A percentile compares a stretch with the other conserved stretches of the same genome.
phyloP scores from a whole-genome alignment of 2,113 vertebrate genomes.

The Motacilla tschutschensis region DNA sequence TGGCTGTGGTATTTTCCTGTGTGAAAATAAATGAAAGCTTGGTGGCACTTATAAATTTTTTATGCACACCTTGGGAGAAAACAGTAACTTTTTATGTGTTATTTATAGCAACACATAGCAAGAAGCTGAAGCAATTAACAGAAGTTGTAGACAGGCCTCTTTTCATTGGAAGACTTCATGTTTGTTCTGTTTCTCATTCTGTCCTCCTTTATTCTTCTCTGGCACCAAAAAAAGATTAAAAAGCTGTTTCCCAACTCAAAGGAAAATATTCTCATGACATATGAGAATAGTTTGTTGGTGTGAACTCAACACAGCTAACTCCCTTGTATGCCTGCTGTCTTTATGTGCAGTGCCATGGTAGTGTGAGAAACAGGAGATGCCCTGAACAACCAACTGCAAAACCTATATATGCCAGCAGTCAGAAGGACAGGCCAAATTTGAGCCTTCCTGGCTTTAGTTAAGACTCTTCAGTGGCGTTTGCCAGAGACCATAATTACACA shows the following conservation, averaged over 20 bases:
- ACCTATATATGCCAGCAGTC: neutral
- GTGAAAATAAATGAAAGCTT: neutral
- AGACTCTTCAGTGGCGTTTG: neutral
- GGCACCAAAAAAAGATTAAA: neutral
- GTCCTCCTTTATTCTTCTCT: constrained; percentile 10
- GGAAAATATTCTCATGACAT: neutral
- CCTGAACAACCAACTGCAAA: neutral
- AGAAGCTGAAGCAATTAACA: constrained; percentile 2
- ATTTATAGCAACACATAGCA: neutral
- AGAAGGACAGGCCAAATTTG: neutral
- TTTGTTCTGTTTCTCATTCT: neutral
- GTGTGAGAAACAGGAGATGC: neutral
- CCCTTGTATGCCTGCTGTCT: neutral
- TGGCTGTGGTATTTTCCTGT: neutral
- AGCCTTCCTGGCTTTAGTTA: constrained; percentile 20
- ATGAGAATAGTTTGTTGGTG: neutral
- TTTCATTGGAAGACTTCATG: neutral
- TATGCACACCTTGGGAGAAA: neutral
- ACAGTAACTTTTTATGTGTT: neutral
- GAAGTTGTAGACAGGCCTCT: neutral
- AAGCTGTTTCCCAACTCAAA: neutral
- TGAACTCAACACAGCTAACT: neutral
- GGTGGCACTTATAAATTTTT: neutral
- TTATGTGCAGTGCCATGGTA: neutral
- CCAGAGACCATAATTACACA: neutral